These are phyloP conservation scores for Caenorhabditis inopinata DNA, from an alignment of 1,140 invertebrate species.

Conservation along the genomic window DNA sequence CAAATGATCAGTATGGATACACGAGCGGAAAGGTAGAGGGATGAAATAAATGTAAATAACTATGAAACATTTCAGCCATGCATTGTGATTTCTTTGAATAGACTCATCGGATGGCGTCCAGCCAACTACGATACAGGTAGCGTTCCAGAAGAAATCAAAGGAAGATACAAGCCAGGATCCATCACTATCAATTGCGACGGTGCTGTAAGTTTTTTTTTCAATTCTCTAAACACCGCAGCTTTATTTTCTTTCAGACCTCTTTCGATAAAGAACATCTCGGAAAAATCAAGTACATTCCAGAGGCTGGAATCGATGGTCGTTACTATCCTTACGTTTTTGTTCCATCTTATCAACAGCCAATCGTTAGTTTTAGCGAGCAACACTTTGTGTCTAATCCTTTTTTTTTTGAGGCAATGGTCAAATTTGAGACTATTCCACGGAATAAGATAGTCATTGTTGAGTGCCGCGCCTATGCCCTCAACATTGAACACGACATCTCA, in stretches of 20 bases:
- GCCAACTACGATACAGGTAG: constrained; percentile 50
- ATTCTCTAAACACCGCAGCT: too few species aligned
- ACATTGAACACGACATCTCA: constrained; percentile 60
- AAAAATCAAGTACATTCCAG: constrained; percentile 58
- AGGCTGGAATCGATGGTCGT: constrained; percentile 58
- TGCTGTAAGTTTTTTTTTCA: constrained; percentile 55
- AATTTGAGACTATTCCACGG: constrained; percentile 59
- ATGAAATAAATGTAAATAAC: background rate
- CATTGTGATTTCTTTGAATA: constrained; percentile 62
- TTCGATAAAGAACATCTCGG: constrained; percentile 59
- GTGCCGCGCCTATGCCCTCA: constrained; percentile 62
- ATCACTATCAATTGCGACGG: constrained; percentile 63
- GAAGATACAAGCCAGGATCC: constrained; percentile 57
- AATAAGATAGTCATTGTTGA: constrained; percentile 65
- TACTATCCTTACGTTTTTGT: constrained; percentile 64
- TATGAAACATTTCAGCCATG: constrained; percentile 52
- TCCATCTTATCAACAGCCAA: constrained; percentile 64
- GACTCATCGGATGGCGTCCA: constrained; percentile 64
- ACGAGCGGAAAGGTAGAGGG: constrained; percentile 46
- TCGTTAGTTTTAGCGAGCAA: constrained; percentile 52
- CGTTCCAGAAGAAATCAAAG: constrained; percentile 53
- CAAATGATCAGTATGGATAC: constrained; percentile 57
- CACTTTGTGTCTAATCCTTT: too few species aligned
- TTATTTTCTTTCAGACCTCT: constrained; percentile 49
- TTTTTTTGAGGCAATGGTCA: constrained; percentile 64